phyloP scores from a whole-genome alignment of 2,113 vertebrate genomes.

The Phalacrocorax carbo region DNA sequence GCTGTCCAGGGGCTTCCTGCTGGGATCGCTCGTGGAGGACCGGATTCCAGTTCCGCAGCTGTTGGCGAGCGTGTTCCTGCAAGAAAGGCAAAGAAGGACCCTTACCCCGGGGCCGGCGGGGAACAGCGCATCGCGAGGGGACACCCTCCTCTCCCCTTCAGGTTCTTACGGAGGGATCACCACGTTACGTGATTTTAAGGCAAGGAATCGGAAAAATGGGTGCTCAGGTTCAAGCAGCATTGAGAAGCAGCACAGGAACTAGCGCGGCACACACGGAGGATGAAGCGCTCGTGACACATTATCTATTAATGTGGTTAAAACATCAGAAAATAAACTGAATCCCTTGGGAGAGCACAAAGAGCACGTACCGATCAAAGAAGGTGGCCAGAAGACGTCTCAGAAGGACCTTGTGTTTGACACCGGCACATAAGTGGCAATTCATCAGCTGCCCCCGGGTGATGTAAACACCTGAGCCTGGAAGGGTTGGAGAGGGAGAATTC shows the following conservation, averaged over 20 bases:
- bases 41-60: constrained; percentile 96
- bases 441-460: constrained; percentile 97
- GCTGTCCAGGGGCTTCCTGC: constrained; percentile 93
- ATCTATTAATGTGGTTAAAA: fast-evolving
- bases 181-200: fast-evolving
- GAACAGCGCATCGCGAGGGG: background rate
- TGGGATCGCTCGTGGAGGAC: constrained; percentile 94
- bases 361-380: constrained; percentile 92
- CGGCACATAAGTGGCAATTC: constrained; percentile 96
- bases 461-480: constrained; percentile 88
- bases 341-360: background rate
- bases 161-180: fast-evolving
- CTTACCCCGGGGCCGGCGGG: background rate
- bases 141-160: background rate
- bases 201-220: fast-evolving
- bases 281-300: fast-evolving
- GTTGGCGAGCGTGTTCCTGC: constrained; percentile 94
- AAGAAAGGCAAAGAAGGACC: background rate
- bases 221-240: fast-evolving
- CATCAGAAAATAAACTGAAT: fast-evolving
- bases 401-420: constrained; percentile 95
- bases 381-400: constrained; percentile 91
- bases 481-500: background rate
- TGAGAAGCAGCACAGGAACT: background rate
- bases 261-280: fast-evolving